A percentile compares a stretch with the other conserved stretches of the same genome.
Conservation (phyloP, 2,888 invertebrate genomes). For the Seira ritae region DNA sequence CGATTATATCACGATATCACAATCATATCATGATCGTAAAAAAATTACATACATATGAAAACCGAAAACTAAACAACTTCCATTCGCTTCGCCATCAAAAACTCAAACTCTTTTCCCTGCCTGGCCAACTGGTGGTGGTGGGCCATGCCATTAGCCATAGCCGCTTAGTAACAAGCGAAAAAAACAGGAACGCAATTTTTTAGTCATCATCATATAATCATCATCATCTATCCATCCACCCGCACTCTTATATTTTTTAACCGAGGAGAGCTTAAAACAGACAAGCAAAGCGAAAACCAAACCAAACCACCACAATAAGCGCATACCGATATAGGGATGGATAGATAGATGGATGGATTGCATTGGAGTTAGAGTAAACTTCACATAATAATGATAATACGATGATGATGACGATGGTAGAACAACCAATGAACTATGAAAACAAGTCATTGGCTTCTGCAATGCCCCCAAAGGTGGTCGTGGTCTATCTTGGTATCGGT, state of each 20-base stretch:
- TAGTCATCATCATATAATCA: background rate
- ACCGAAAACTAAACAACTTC: constrained; percentile 37
- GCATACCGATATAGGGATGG: background rate
- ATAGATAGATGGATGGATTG: constrained; percentile 18
- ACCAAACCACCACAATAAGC: constrained; percentile 25
- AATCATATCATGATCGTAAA: constrained; percentile 18
- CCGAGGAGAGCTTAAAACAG: too few relatives aligned
- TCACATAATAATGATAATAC: constrained; percentile 27
- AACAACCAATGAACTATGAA: constrained; percentile 49
- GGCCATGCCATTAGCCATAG: too few relatives aligned
- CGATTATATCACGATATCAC: too few relatives aligned
- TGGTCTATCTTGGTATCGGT: too few relatives aligned
- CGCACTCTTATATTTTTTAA: background rate
- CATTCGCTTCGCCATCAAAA: background rate
- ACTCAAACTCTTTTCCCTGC: too few relatives aligned
- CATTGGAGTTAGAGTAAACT: constrained; percentile 25
- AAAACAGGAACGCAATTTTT: too few relatives aligned
- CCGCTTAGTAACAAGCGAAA: too few relatives aligned
- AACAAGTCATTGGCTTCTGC: constrained; percentile 52
- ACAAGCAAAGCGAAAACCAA: background rate
- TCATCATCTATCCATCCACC: constrained; percentile 36
- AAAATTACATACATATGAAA: constrained; percentile 22
- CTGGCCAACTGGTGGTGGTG: too few relatives aligned
- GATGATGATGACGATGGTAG: background rate
- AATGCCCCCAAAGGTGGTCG: constrained; percentile 1